phyloP scores from a whole-genome alignment of 2,113 vertebrate genomes.

The Oxygymnocypris stewartii region DNA sequence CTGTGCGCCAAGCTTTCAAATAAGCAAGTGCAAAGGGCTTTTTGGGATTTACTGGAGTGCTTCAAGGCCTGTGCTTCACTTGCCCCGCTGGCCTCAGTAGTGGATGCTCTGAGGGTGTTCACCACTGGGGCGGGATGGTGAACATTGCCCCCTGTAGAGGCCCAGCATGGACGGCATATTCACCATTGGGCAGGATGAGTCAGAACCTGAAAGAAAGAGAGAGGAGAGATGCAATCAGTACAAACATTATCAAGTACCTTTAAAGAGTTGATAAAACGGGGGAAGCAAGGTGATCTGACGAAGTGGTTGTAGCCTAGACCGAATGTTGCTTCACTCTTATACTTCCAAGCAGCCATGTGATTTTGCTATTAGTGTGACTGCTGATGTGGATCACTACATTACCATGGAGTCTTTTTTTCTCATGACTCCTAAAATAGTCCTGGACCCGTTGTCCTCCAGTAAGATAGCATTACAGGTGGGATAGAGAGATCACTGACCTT shows the following conservation, averaged over 20 bases:
- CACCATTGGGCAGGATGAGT: conserved; percentile 10
- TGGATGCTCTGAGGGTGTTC: conserved; percentile 41
- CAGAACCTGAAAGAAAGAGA: neutral
- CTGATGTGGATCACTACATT: conserved; percentile 13
- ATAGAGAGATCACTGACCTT: conserved; percentile 42
- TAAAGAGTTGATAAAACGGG: neutral
- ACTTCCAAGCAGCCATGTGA: conserved; percentile 42
- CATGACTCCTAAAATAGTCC: conserved; percentile 56
- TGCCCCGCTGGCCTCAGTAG: conserved; percentile 39
- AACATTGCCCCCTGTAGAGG: conserved; percentile 55
- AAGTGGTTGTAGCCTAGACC: neutral
- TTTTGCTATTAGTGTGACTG: conserved; percentile 39
- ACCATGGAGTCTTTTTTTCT: conserved; percentile 39
- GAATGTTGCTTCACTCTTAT: conserved; percentile 19
- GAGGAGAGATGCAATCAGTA: conserved; percentile 15
- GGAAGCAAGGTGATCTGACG: neutral
- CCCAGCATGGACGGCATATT: conserved; percentile 38
- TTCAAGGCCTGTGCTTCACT: neutral
- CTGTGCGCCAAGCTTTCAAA: neutral
- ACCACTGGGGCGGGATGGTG: conserved; percentile 42
- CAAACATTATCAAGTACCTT: neutral
- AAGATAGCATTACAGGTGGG: conserved; percentile 55
- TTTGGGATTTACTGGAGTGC: conserved; percentile 8
- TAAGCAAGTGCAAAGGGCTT: conserved; percentile 14
- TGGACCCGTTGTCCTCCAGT: conserved; percentile 30